Evolutionary conservation across 2,888 invertebrate genomes (phyloP).

Genomic region (Magallana nippona): DNA sequence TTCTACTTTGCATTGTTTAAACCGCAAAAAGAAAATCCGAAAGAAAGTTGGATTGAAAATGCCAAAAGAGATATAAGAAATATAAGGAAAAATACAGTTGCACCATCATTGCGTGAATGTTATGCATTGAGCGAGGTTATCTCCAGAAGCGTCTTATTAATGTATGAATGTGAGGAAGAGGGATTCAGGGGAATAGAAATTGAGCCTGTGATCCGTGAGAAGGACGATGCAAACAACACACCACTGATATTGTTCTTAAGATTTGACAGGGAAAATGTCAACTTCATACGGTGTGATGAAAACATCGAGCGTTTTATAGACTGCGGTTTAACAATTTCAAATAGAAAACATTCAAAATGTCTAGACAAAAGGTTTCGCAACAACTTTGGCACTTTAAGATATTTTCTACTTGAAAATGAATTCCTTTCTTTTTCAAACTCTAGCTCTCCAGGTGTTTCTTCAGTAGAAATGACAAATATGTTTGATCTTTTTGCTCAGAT

Average conservation of each 20-base stretch:
- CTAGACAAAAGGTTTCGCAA: background rate
- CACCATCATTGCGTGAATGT: background rate
- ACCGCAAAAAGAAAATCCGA: too few relatives aligned
- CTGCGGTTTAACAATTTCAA: background rate
- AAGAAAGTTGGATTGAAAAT: too few relatives aligned
- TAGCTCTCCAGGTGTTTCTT: background rate
- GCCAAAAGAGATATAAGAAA: background rate
- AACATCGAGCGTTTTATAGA: background rate
- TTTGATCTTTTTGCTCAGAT: background rate
- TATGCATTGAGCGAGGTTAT: background rate
- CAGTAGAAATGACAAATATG: background rate
- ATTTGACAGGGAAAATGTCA: background rate
- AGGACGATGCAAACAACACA: too few relatives aligned
- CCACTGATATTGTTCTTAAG: background rate
- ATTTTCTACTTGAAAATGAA: background rate
- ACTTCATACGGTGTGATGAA: background rate
- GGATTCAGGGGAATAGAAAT: background rate
- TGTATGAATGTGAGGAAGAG: background rate
- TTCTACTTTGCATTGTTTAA: too few relatives aligned
- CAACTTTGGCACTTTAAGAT: background rate
- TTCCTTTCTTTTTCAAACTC: background rate
- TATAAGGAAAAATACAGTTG: background rate
- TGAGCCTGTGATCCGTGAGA: background rate
- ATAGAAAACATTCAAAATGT: background rate
- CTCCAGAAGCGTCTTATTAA: background rate